These are phyloP conservation scores for Chrysocyon brachyurus DNA, from an alignment of 2,797 vertebrate genomes.

Conservation along the genomic window DNA sequence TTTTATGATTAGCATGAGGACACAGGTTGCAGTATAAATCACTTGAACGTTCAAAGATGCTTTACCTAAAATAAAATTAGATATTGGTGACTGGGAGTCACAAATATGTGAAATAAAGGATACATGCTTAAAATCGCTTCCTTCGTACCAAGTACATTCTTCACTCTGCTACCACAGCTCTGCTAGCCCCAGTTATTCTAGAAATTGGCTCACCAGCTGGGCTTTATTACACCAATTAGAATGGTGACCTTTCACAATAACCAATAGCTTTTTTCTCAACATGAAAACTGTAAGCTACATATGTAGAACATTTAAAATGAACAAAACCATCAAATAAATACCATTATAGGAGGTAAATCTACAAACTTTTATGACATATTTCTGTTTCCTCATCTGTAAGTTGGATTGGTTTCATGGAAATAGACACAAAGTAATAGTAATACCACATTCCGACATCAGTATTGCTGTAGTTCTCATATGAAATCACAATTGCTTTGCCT, in stretches of 20 bases:
- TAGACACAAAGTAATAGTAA: not conserved
- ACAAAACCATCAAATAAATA: slow-evolving; percentile 14
- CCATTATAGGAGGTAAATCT: not conserved
- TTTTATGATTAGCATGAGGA: slow-evolving; percentile 52
- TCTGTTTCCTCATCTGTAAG: not conserved
- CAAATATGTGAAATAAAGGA: slow-evolving; percentile 12
- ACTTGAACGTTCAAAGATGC: slow-evolving; percentile 41
- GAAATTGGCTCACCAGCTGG: slow-evolving; percentile 59
- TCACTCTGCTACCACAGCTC: slow-evolving; percentile 18
- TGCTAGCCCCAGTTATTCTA: not conserved
- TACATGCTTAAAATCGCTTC: not conserved
- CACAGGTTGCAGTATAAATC: slow-evolving; percentile 49
- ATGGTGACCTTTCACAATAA: slow-evolving; percentile 77
- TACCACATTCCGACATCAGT: not conserved
- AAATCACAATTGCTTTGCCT: slow-evolving; percentile 13
- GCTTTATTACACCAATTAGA: slow-evolving; percentile 71
- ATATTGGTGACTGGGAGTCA: slow-evolving; percentile 9
- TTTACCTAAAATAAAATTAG: slow-evolving; percentile 70
- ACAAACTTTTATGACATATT: slow-evolving; percentile 1
- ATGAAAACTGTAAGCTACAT: slow-evolving; percentile 47
- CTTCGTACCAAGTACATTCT: not conserved
- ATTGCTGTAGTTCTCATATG: not conserved
- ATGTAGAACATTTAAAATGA: slow-evolving; percentile 50
- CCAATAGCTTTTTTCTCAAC: slow-evolving; percentile 43
- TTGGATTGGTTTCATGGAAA: not conserved